A percentile compares a stretch with the other conserved stretches of the same genome.
These are phyloP conservation scores for Bungarus multicinctus DNA, from an alignment of 2,113 vertebrate genomes.

Conservation along the genomic window DNA sequence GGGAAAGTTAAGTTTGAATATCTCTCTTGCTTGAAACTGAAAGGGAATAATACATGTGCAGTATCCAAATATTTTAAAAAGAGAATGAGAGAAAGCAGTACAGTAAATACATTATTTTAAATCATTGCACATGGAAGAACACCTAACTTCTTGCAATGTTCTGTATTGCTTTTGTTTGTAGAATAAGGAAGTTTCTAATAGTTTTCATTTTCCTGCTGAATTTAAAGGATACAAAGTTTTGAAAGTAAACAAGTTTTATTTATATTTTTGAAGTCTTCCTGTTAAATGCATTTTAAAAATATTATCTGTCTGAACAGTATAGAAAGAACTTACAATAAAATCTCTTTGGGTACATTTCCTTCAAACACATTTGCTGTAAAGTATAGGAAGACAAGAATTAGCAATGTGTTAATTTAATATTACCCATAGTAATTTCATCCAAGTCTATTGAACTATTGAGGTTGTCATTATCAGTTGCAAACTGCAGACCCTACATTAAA, in stretches of 20 bases:
- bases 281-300: not conserved
- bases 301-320: not conserved
- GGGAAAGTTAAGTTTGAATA: too few relatives aligned
- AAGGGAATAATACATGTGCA: not conserved
- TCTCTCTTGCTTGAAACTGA: not conserved
- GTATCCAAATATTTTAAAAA: not conserved
- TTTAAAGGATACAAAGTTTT: not conserved
- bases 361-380: not conserved
- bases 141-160: not conserved
- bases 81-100: not conserved
- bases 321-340: not conserved
- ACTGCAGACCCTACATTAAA: conserved; percentile 31
- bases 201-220: not conserved
- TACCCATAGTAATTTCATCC: conserved; percentile 28
- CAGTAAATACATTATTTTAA: not conserved
- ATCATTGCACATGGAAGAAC: not conserved
- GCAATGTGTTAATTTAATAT: conserved; percentile 21
- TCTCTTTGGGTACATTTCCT: not conserved
- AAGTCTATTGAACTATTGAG: conserved; percentile 25
- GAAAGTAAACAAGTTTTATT: not conserved
- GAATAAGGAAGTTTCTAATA: not conserved
- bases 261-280: not conserved
- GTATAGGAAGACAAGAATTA: conserved; percentile 15
- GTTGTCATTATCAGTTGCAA: conserved; percentile 26
- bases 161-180: not conserved